Percentiles rank a stretch among this genome's conserved stretches.
phyloP scores from a whole-genome alignment of 2,113 vertebrate species.

The Elephantulus edwardii region DNA sequence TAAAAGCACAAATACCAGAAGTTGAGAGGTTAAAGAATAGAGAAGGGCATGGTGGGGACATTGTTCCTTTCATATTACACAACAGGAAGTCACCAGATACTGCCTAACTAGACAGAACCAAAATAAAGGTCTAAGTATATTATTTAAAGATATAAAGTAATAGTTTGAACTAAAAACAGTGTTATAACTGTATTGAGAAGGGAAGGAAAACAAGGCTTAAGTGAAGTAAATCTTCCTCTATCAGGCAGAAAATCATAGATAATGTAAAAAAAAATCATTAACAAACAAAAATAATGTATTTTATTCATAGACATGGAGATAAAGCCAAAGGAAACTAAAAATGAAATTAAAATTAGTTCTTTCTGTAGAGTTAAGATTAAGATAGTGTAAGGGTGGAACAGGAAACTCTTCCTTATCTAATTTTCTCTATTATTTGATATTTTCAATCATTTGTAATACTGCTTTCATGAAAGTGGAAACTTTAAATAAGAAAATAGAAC shows the following conservation, averaged over 20 bases:
- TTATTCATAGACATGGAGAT: not conserved
- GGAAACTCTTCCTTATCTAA: not conserved
- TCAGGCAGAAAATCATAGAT: not conserved
- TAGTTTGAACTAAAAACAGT: not conserved
- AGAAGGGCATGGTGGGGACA: not conserved
- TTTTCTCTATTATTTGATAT: not conserved
- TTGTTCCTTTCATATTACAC: not conserved
- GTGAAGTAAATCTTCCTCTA: not conserved
- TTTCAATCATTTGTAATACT: not conserved
- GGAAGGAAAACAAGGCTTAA: not conserved
- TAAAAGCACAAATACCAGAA: not conserved
- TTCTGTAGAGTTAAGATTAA: not conserved
- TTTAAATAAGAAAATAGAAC: too few relatives aligned
- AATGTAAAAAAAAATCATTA: not conserved
- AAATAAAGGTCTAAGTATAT: not conserved
- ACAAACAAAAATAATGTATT: not conserved
- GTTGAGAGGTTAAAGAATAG: not conserved
- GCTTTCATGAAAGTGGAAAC: slow-evolving; percentile 24
- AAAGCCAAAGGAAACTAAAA: not conserved
- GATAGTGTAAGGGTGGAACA: not conserved
- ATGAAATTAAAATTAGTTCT: not conserved
- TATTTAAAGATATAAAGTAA: not conserved
- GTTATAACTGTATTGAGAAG: not conserved
- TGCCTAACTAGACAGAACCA: not conserved
- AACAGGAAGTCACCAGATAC: not conserved